These are phyloP conservation scores for Penaeus indicus DNA, from an alignment of 1,140 invertebrate genomes.

Conservation along the genomic window DNA sequence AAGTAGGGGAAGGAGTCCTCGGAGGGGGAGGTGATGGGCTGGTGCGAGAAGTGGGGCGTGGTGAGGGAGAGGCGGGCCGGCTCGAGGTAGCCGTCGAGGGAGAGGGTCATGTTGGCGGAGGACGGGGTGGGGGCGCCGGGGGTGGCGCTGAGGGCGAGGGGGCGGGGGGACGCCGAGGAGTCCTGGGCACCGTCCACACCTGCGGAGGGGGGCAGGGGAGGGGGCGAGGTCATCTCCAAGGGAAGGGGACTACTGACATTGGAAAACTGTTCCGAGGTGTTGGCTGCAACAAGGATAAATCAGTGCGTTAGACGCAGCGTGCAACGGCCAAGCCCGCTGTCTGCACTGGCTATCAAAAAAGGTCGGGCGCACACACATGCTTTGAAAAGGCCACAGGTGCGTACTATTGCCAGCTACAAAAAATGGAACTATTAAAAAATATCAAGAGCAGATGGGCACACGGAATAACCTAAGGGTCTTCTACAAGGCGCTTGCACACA, in stretches of 20 bases:
- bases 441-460: too few relatives aligned
- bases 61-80: slow-evolving; percentile 78
- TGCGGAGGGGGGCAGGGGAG: slow-evolving; percentile 66
- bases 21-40: slow-evolving; percentile 74
- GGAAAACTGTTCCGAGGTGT: slow-evolving; percentile 66
- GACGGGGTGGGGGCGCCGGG: slow-evolving; percentile 80
- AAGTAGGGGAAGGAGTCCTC: slow-evolving; percentile 87
- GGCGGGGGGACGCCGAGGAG: slow-evolving; percentile 53
- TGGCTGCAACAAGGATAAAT: slow-evolving; percentile 60
- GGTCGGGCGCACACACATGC: too few relatives aligned
- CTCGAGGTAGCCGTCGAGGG: slow-evolving; percentile 88
- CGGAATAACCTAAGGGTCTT: too few relatives aligned
- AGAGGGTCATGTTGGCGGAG: slow-evolving; percentile 85
- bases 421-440: too few relatives aligned
- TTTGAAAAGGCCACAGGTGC: too few relatives aligned
- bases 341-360: too few relatives aligned
- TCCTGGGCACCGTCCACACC: slow-evolving; percentile 67
- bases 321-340: slow-evolving; percentile 44
- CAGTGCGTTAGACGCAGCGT: slow-evolving; percentile 31
- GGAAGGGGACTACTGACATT: slow-evolving; percentile 67
- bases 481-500: too few relatives aligned
- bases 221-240: slow-evolving; percentile 67
- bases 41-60: slow-evolving; percentile 75
- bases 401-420: too few relatives aligned
- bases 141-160: slow-evolving; percentile 63